Conservation (phyloP, 1,140 invertebrate genomes). For the Drosophila trapezifrons region DNA sequence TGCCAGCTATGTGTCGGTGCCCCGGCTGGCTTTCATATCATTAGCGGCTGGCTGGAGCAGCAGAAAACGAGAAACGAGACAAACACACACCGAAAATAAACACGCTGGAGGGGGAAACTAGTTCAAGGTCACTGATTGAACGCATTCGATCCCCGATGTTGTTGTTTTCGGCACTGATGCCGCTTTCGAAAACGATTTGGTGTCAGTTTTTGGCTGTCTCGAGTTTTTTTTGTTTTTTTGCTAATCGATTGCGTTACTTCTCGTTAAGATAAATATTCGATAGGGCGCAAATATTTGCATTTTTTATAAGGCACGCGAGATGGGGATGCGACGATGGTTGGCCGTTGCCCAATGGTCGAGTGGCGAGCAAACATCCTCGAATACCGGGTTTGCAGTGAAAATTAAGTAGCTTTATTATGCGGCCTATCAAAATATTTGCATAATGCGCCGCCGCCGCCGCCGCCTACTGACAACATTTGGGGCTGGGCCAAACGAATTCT, state of each 20-base stretch:
- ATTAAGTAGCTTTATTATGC: conserved; percentile 63
- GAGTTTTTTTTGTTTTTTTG: conserved; percentile 69
- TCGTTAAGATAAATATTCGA: conserved; percentile 64
- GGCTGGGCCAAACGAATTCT: conserved; percentile 60
- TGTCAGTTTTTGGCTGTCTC: conserved; percentile 22
- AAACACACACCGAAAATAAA: conserved; percentile 37
- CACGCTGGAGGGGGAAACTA: conserved; percentile 62
- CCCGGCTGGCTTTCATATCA: conserved; percentile 43
- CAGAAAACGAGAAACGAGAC: conserved; percentile 50
- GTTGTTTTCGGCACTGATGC: conserved; percentile 22
- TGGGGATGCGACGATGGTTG: conserved; percentile 1
- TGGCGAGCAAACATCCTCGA: conserved; percentile 54
- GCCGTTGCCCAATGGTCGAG: conserved; percentile 54
- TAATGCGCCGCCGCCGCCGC: conserved; percentile 27
- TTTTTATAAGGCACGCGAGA: conserved; percentile 39
- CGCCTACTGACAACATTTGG: conserved; percentile 25
- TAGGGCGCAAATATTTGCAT: conserved; percentile 67
- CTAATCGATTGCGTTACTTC: conserved; percentile 61
- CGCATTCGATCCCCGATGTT: conserved; percentile 48
- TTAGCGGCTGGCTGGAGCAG: conserved; percentile 38
- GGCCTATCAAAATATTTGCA: conserved; percentile 71
- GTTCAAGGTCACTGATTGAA: conserved; percentile 78
- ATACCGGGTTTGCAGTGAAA: conserved; percentile 29
- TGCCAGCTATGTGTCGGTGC: conserved; percentile 24
- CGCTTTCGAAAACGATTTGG: conserved; percentile 48